Base-by-base conservation (phyloP, 1,140 invertebrate genomes). In the Drosophila navojoa region DNA sequence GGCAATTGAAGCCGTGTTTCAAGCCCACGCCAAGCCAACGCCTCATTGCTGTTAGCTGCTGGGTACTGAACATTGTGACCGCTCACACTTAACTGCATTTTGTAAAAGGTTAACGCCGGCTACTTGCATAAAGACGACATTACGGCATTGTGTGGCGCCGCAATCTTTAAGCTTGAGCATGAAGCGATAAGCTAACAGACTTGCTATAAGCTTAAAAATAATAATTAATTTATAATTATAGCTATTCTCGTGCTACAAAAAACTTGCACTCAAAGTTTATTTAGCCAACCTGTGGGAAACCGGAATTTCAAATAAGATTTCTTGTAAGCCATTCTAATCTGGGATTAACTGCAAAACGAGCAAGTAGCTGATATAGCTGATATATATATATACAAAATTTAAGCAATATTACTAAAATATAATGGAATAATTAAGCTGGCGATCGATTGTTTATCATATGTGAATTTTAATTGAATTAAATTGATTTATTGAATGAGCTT, bases 11-110 rank as follows among this genome's bases (percentile, higher is more conserved):
- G 67, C 57, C 32, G 42, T 16, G 35, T 38, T 75, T 25, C 29
- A 38, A 58, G 69, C 72, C 80, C 77, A 80, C 81, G 81, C 60
- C 71, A 61, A 52, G 60, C 62, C 73, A 76, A 76, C 67, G 82
- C 55, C 79, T 78, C n/a, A 22, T 29, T 40, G 13, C 53, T 44
- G 5, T 4, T 47, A 15, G 10, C 47, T 47, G 19, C 19, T 22
- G 2, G 63, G 57, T 49, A 15, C 27, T 53, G 49, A 32, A 77
- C 5, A 35, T 19, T 72, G 60, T 49, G 42, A 35, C 15, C 27
- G 45, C 57, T 81, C 55, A 75, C 61, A 50, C 70, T 79, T 71
- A 71, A 44, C 50, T 57, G 62, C 45, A 71, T 52, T 53, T 66
- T 35, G 27, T 27, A 53, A 79, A 79, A 84, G 72, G 78, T 81